Conservation (phyloP, 2,888 invertebrate genomes). For the Rotaria socialis region DNA sequence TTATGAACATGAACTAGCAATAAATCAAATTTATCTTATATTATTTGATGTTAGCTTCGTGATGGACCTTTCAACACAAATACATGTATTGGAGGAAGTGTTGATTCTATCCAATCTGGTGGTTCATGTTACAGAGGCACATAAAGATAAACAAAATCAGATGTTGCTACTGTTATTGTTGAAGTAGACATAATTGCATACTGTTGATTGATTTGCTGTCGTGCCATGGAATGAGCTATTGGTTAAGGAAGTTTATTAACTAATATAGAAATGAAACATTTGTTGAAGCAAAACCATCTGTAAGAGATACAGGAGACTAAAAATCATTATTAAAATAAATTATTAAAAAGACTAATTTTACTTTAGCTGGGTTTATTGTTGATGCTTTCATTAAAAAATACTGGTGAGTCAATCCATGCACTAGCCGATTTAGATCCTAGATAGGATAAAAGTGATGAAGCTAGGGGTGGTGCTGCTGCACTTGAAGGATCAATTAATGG, state of each 20-base stretch:
- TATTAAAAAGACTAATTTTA: not conserved
- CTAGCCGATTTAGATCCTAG: slow-evolving; percentile 37
- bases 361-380: not conserved
- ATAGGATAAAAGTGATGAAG: slow-evolving; percentile 47
- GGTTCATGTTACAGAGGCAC: no score
- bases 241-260: not conserved
- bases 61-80: no score
- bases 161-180: not conserved
- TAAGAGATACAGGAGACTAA: not conserved
- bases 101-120: no score
- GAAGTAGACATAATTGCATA: not conserved
- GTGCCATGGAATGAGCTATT: not conserved
- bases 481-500: slow-evolving; percentile 28
- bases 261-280: not conserved
- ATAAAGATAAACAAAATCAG: not conserved
- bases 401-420: slow-evolving; percentile 59
- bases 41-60: no score
- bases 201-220: not conserved
- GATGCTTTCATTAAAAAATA: slow-evolving; percentile 48
- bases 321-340: not conserved
- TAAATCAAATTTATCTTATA: no score
- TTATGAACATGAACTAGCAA: no score
- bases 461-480: slow-evolving; percentile 47
- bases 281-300: not conserved
- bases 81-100: no score